Evolutionary conservation across 2,888 invertebrate genomes (phyloP).

Genomic region (Hypselothyrea guttata): DNA sequence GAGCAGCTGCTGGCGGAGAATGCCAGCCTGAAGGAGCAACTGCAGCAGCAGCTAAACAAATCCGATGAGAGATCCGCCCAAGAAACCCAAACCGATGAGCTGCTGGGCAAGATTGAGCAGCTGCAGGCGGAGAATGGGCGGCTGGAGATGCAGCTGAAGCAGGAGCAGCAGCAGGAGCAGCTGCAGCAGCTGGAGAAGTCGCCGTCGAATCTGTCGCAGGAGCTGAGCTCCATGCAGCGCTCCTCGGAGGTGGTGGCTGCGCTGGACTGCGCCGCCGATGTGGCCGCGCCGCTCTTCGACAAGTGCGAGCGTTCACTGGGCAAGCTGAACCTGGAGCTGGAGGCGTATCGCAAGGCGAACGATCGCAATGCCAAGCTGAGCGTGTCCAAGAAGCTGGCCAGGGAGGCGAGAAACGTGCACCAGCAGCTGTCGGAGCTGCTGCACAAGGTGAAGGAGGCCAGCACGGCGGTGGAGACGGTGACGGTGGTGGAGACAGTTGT

Average conservation of each 20-base stretch:
- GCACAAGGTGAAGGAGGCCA: constrained; percentile 78
- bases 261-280: constrained; percentile 61
- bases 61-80: too few relatives aligned
- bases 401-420: constrained; percentile 80
- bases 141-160: constrained; percentile 80
- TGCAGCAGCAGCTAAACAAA: constrained; percentile 67
- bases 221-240: constrained; percentile 76
- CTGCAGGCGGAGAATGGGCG: constrained; percentile 13
- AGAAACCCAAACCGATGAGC: too few relatives aligned
- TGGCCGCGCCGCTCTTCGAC: constrained; percentile 58
- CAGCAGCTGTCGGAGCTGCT: constrained; percentile 77
- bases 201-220: constrained; percentile 71
- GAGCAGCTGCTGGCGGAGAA: constrained; percentile 84
- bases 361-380: constrained; percentile 80
- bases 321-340: constrained; percentile 79
- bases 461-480: constrained; percentile 75
- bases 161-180: constrained; percentile 83
- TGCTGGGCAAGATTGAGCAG: too few relatives aligned
- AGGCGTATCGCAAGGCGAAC: constrained; percentile 80
- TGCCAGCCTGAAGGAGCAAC: constrained; percentile 62
- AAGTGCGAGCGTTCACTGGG: constrained; percentile 79
- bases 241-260: constrained; percentile 78
- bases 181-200: too few relatives aligned
- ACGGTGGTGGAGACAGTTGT: constrained; percentile 78
- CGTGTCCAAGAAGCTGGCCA: constrained; percentile 80